phyloP scores from a whole-genome alignment of 2,888 invertebrate genomes.

The Sarcophaga variegata region DNA sequence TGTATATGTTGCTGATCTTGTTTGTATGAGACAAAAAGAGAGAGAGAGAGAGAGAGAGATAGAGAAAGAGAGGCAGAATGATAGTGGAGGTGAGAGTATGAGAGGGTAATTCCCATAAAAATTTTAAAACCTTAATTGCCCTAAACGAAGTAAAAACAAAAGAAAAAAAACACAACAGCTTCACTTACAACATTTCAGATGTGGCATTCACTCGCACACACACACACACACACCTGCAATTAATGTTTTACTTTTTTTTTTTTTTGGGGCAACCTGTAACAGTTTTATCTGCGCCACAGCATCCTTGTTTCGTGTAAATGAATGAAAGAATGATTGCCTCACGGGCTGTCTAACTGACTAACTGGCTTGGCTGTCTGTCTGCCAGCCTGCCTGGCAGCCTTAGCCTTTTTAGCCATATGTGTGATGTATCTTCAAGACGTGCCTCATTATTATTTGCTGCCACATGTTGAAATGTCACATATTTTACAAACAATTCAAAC shows the following conservation, averaged over 20 bases:
- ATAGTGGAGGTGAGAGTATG: not conserved
- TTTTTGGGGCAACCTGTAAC: constrained; percentile 44
- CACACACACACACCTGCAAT: constrained; percentile 49
- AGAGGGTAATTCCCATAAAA: constrained; percentile 57
- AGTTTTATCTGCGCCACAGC: constrained; percentile 2
- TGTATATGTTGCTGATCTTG: not conserved
- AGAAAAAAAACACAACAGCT: constrained; percentile 1
- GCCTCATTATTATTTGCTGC: constrained; percentile 67
- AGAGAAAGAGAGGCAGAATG: not conserved
- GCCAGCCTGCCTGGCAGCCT: not conserved
- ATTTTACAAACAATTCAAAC: constrained; percentile 66
- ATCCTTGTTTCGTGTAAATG: constrained; percentile 41
- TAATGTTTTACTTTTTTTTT: not conserved
- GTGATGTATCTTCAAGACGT: constrained; percentile 64
- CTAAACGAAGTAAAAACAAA: constrained; percentile 19
- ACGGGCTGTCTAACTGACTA: no score
- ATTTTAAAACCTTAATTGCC: constrained; percentile 61
- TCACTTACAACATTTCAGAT: constrained; percentile 44
- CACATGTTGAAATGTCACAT: constrained; percentile 69
- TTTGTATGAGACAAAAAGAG: not conserved
- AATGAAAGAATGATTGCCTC: not conserved
- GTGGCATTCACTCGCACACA: constrained; percentile 34
- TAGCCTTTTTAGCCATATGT: constrained; percentile 60
- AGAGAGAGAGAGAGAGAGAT: not conserved
- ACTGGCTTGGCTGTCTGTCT: no score